Conservation (phyloP, 1,140 invertebrate species). For the Caerostris darwini region DNA sequence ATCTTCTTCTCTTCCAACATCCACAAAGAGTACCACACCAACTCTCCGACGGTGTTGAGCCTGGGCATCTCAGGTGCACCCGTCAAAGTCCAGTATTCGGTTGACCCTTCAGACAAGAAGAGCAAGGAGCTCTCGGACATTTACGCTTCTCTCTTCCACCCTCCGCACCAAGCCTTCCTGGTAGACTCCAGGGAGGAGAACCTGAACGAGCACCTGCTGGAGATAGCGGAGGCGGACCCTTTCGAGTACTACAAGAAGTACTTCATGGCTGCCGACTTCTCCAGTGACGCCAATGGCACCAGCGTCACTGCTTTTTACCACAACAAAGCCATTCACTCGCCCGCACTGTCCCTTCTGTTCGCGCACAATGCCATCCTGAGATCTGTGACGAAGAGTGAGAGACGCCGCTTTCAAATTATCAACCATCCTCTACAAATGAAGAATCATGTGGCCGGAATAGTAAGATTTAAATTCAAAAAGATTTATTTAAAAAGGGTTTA, state of each 20-base stretch:
- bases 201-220: neutral
- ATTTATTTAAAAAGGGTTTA: too few relatives aligned
- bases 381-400: neutral
- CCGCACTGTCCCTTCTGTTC: neutral
- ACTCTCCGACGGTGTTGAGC: too few relatives aligned
- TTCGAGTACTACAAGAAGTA: neutral
- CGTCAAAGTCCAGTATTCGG: neutral
- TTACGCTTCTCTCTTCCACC: neutral
- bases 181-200: constrained; percentile 4
- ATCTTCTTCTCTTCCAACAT: neutral
- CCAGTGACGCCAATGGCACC: neutral
- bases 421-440: neutral
- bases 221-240: neutral
- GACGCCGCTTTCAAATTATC: neutral
- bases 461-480: neutral
- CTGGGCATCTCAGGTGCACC: neutral
- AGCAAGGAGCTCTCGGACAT: neutral
- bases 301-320: neutral
- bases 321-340: neutral
- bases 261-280: neutral
- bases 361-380: neutral
- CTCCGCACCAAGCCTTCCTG: neutral
- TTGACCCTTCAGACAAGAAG: neutral
- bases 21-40: too few relatives aligned
- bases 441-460: neutral